Evolutionary conservation across 2,797 vertebrate species (phyloP), one percentile per base, ranked within the genome.

Genomic region (Orestias chungarensis): DNA sequence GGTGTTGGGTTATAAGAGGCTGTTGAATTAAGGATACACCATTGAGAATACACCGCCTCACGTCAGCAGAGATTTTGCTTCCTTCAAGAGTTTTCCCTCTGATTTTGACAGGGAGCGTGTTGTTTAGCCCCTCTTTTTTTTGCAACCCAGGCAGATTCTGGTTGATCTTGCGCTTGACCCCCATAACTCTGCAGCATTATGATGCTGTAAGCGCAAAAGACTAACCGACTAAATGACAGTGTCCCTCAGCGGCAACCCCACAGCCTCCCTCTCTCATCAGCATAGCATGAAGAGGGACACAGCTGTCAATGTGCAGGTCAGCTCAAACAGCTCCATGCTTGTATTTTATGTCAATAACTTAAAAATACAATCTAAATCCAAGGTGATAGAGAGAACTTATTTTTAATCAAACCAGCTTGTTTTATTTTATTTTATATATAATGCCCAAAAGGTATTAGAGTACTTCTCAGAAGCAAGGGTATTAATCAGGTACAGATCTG

Each of bases 401-500:
- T 85, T 78, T 75, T 29, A 54, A 50, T 62, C 8, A 65, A 64
- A 68, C 50, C 23, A 80, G 23, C 23, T 75, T 54, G 74, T 88
- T 54, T 72, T 75, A n/a, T 87, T 83, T 81, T 78, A 87, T 84
- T 78, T 73, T 86, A 10, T 59, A 61, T 38, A 83, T 83, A 76
- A 78, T 84, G 82, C 88, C 79, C 73, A 84, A 90, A 82, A 88
- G 85, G 86, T 88, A 86, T 90, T 90, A 90, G 83, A 83, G 81
- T 73, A 50, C 81, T 89, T 87, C 87, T 88, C 81, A 91, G 91
- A 88, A 92, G 88, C 80, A 79, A 74, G 70, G 84, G 81, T 87
- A 91, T 92, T 92, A 92, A 92, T 92, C 89, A 91, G 91, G 86
- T 91, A 87, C 90, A 92, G 87, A 91, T 93, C 93, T 92, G 89